These are phyloP conservation scores for Odobenus rosmarus DNA, from an alignment of 2,113 vertebrate species.

Conservation along the genomic window DNA sequence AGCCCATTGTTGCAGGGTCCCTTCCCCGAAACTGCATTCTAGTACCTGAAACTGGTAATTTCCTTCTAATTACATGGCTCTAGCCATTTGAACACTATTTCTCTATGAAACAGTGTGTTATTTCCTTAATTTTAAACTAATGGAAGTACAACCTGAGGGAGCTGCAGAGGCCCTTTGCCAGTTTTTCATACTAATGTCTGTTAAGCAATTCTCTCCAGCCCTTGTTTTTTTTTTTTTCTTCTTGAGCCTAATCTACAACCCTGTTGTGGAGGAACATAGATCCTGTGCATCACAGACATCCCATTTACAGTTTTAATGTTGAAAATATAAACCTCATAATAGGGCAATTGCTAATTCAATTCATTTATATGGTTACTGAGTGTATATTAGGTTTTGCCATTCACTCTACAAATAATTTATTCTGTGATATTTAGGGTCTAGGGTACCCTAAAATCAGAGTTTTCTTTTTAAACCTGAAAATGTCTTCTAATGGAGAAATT, in stretches of 20 bases:
- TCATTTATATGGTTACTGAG: not conserved
- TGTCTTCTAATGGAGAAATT: constrained; percentile 29
- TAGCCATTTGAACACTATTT: not conserved
- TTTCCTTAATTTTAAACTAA: constrained; percentile 41
- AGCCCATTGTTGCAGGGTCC: not conserved
- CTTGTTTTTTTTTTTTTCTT: not conserved
- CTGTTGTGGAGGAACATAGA: not conserved
- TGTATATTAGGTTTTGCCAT: not conserved
- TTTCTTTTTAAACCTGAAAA: not conserved
- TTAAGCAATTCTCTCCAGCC: not conserved
- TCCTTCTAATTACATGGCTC: not conserved
- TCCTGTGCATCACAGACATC: not conserved
- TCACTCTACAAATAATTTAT: not conserved
- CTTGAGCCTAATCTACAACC: not conserved
- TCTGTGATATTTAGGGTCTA: not conserved
- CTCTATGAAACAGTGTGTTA: not conserved
- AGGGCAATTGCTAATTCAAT: not conserved
- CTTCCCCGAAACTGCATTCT: not conserved
- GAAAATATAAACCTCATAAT: not conserved
- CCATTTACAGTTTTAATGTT: not conserved
- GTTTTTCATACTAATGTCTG: not conserved
- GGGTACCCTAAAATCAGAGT: not conserved
- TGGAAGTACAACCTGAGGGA: not conserved
- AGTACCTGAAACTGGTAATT: not conserved
- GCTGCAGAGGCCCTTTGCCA: not conserved